Percentiles rank a stretch among this genome's conserved stretches.
Evolutionary conservation across 2,797 vertebrate species (phyloP).

Genomic region (Lepus townsendii): DNA sequence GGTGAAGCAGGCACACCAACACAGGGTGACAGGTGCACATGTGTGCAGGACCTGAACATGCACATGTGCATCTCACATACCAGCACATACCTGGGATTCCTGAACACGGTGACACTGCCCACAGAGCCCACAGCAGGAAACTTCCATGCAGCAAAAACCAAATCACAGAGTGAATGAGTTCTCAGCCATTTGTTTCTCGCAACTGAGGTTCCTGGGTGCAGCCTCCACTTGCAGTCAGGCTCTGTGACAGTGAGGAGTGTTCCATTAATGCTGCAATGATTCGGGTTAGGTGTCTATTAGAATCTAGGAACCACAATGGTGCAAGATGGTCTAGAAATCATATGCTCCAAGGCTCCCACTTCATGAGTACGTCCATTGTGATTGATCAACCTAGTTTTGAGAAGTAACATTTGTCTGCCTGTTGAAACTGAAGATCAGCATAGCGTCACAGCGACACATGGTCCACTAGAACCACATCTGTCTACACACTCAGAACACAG

Average conservation of each 20-base stretch:
- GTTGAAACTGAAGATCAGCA: neutral
- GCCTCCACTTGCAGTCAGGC: neutral
- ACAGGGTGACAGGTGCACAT: neutral
- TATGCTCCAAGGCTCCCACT: neutral
- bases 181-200: conserved; percentile 66
- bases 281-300: conserved; percentile 53
- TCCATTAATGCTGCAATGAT: conserved; percentile 8
- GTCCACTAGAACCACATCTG: neutral
- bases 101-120: neutral
- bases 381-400: neutral
- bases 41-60: neutral
- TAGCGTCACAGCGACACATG: neutral
- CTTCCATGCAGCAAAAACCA: conserved; percentile 58
- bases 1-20: conserved; percentile 10
- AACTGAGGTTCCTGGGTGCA: conserved; percentile 63
- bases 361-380: neutral
- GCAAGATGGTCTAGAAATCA: conserved; percentile 18
- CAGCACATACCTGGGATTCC: conserved; percentile 40
- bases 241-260: neutral
- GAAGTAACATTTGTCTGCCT: neutral
- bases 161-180: conserved; percentile 75
- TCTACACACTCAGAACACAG: fast-evolving
- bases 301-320: conserved; percentile 18
- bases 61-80: neutral
- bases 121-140: neutral